phyloP scores from a whole-genome alignment of 2,797 vertebrate species.

The Oreochromis grahami region DNA sequence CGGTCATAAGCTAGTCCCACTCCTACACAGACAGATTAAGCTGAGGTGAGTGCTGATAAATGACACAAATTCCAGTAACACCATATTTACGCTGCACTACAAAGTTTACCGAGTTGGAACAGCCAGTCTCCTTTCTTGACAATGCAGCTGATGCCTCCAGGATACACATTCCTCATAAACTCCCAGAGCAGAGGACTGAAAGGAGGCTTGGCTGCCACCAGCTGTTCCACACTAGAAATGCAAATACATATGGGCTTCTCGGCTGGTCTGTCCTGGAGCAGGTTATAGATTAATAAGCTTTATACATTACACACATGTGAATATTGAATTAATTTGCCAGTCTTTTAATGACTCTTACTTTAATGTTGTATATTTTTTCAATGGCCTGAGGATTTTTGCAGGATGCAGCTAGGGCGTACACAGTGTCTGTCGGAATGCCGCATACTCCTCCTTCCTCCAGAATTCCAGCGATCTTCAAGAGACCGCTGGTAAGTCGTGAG shows the following conservation, averaged over 20 bases:
- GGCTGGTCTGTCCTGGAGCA: constrained; percentile 81
- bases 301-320: background rate
- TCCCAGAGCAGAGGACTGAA: constrained; percentile 90
- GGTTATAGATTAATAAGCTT: background rate
- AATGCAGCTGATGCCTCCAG: constrained; percentile 89
- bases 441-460: constrained; percentile 81
- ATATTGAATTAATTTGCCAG: background rate
- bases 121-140: constrained; percentile 89
- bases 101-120: constrained; percentile 76
- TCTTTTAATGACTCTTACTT: constrained; percentile 51
- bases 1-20: constrained; percentile 83
- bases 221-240: constrained; percentile 86
- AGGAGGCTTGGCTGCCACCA: constrained; percentile 81
- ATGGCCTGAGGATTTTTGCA: constrained; percentile 87
- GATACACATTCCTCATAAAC: constrained; percentile 89
- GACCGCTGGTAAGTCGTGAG: constrained; percentile 79
- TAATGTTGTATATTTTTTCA: constrained; percentile 81
- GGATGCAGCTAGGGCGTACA: constrained; percentile 86
- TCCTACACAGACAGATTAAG: constrained; percentile 57
- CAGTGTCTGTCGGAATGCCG: constrained; percentile 87
- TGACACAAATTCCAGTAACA: background rate
- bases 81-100: background rate
- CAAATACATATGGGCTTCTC: constrained; percentile 92
- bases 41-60: background rate
- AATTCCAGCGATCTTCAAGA: constrained; percentile 76